Base-by-base conservation (phyloP, 2,113 vertebrate species). In the Hydropotes inermis region DNA sequence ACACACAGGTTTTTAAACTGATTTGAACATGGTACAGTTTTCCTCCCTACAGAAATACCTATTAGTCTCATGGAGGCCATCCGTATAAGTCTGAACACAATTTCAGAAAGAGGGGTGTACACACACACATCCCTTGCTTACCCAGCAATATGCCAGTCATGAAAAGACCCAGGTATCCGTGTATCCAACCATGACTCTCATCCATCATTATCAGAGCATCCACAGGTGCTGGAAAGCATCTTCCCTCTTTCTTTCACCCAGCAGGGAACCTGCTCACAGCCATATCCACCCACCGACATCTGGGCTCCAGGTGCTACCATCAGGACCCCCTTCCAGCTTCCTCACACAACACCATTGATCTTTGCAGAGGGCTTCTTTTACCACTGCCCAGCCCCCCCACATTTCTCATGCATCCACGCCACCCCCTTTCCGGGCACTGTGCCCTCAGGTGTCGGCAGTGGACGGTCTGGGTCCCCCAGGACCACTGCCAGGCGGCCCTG, bases 281-380 rank as follows among this genome's bases (percentile, higher is more conserved):
- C 11, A 27, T 50, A 36, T 13, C 21, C 8, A 7, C 12, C 12
- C 14, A 70, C 1, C 2, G 6, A 25, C 43, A 58, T 13, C 13
- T 0, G 0, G 5, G 50, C 25, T 67, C 45, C 30, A 2, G 0
- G 2, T n/a, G 13, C 30, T 43, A 64, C 27, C 5, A 7, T 0
- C 0, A 60, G 27, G 5, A 25, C 19, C 23, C 10, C 25, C 33
- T 57, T 58, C 6, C 17, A 55, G 27, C 8, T 33, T 30, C 76
- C 45, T 36, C 23, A 5, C 5, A 60, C 27, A 50, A 50, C 28
- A 50, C 33, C 6, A 3, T 3, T 47, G 33, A 5, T 55, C 30
- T 76, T 14, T 0, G 0, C 2, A 36, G 27, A 8, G 5, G 23
- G 3, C 96, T 97, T 85, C 45, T 96, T 85, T 70, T 27, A 10